Percentiles rank a stretch among this genome's conserved stretches.
phyloP scores from a whole-genome alignment of 2,888 invertebrate genomes.

The Mesopsocus fuscifrons region DNA sequence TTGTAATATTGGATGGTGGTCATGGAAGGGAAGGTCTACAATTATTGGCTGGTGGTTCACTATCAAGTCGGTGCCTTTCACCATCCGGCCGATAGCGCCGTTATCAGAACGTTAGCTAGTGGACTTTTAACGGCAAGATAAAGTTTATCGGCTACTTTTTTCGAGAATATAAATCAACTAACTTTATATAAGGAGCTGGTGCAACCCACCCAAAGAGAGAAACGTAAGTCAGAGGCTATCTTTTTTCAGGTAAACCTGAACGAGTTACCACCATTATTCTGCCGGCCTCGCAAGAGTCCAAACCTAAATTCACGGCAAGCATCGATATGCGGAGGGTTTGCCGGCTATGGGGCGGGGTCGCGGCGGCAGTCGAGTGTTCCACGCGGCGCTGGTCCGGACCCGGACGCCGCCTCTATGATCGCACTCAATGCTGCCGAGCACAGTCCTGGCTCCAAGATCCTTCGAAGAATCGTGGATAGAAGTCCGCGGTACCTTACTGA shows the following conservation, averaged over 20 bases:
- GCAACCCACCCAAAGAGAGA: too few relatives aligned
- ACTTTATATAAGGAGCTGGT: too few relatives aligned
- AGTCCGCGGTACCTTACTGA: background rate
- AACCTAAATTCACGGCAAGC: conserved; percentile 58
- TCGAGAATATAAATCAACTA: too few relatives aligned
- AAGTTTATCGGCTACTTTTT: too few relatives aligned
- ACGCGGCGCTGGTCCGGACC: conserved; percentile 32
- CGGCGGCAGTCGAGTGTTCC: conserved; percentile 47
- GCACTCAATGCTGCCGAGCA: conserved; percentile 19
- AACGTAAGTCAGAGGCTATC: too few relatives aligned
- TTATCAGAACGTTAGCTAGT: too few relatives aligned
- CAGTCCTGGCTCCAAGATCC: background rate
- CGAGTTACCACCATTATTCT: conserved; percentile 61
- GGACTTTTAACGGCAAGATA: too few relatives aligned
- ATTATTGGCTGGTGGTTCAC: too few relatives aligned
- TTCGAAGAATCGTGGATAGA: conserved; percentile 1
- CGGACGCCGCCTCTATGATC: conserved; percentile 34
- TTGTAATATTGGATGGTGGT: too few relatives aligned
- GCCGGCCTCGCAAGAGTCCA: conserved; percentile 61
- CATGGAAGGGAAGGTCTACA: too few relatives aligned
- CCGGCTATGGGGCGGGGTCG: conserved; percentile 33
- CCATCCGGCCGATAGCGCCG: too few relatives aligned
- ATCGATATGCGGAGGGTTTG: conserved; percentile 34
- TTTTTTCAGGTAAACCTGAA: conserved; percentile 33
- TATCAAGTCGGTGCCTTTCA: too few relatives aligned